Evolutionary conservation across 1,140 invertebrate species (phyloP), one percentile per base, ranked within the genome.

Genomic region (Liolophura sinensis): DNA sequence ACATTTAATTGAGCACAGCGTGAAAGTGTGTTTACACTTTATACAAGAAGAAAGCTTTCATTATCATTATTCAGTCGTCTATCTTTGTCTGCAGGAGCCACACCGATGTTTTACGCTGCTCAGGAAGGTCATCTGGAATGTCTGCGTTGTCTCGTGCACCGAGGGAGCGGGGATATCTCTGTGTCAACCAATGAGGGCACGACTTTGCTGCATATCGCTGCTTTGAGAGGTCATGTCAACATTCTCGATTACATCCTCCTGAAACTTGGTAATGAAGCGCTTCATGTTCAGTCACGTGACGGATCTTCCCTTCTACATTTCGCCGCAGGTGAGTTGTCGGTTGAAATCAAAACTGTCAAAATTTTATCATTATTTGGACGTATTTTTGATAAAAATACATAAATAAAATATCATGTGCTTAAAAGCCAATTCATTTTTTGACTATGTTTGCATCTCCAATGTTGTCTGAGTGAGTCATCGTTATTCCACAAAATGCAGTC

Each of bases 101-200:
- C 92, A 16, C 92, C 92, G 20, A 92, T 93, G 20, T 93, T 93
- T 80, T 85, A 93, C 74, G 92, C 92, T 4, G 92, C 92, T 0
- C 92, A 93, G 84, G 92, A 93, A 80, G 92, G 92, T 15, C 92
- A 93, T 77, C 84, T 93, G 74, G 90, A 92, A 15, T 91, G 93
- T 31, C 87, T 93, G n/a, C 90, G 91, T 79, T 93, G 92, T 84
- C 85, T 93, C 70, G 91, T 93, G 57, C 84, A 91, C 76, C 90
- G 92, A 78, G 91, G 91, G 16, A 91, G 91, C 20, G 92, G 92
- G 0, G 89, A 91, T 18, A 84, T 93, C 55, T 89, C 90, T 72
- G 84, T 89, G 27, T 81, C 91, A 16, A 92, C 92, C 50, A 89
- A 92, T 76, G 92, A 93, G 83, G 92, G 92, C 27, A 93, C 93